Percentiles rank a stretch among this genome's conserved stretches.
Evolutionary conservation across 2,797 vertebrate species (phyloP).

Genomic region (Podargus strigoides): DNA sequence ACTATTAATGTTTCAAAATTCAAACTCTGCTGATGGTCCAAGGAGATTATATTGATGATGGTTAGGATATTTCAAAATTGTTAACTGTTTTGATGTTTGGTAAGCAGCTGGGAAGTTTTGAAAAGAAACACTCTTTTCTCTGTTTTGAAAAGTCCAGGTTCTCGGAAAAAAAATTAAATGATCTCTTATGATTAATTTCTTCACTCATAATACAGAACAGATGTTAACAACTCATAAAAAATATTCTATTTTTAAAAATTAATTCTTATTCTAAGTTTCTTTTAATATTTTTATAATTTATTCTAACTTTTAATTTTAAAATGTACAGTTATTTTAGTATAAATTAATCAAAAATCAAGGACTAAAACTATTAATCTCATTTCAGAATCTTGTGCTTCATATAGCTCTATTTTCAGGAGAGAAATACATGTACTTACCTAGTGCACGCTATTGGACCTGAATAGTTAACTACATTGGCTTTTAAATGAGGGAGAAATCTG

Average conservation of each 20-base stretch:
- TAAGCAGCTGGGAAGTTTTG: background rate
- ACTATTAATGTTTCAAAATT: background rate
- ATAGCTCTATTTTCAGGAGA: background rate
- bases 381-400: background rate
- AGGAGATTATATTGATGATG: background rate
- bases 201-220: background rate
- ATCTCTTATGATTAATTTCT: background rate
- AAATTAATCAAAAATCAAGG: background rate
- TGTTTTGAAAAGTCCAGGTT: background rate
- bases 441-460: background rate
- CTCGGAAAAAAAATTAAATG: background rate
- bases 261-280: background rate
- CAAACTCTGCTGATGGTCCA: background rate
- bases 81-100: background rate
- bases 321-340: background rate
- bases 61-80: background rate
- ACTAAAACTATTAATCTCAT: background rate
- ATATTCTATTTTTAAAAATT: background rate
- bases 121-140: background rate
- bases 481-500: background rate
- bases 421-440: background rate
- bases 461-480: fast-evolving
- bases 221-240: too few species aligned
- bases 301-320: background rate
- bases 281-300: too few species aligned